Base-by-base conservation (phyloP, 2,888 invertebrate genomes). In the Neria commutata region DNA sequence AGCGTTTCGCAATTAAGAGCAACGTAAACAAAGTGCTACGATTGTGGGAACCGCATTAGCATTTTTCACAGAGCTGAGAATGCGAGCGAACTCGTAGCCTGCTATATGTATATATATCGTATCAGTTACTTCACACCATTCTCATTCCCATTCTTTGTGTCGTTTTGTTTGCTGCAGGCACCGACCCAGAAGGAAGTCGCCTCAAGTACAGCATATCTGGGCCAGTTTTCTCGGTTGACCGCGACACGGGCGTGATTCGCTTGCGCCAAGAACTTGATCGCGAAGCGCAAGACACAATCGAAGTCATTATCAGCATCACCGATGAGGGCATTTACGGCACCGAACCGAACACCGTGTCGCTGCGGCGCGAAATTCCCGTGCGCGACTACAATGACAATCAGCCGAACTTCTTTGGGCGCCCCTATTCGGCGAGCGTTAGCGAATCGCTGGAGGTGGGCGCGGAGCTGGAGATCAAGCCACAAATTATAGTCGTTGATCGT, bases 281-380 rank as follows among this genome's bases (percentile, higher is more conserved):
- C 53, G 92, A 92, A 74, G 83, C 84, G 24, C 87, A 89, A 74
- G 86, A 87, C 56, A 81, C 86, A 2, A 80, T 92, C 53, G 91
- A 92, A 83, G 90, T 91, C 47, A 90, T 92, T 73, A 90, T 92
- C 64, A 92, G 91, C 74, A 88, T 92, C 62, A 91, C 91, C 67
- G 91, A 92, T 76, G 90, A 91, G 76, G 86, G 86, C 1, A 80
- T 89, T 64, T 87, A 85, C 1, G 87, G 88, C 51, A 85, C 88
- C 0, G 91, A 91, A 67, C 90, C 91, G 0, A 91, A 91, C 69
- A 92, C 91, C 1, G 87, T 92, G 10, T 92, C 92, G 0, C 81
- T 92, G 26, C 84, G 91, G 5, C 83, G 92, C 21, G 90, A 91
- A 69, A 90, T 94, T 40, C 88, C 89, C 0, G 87, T 93, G 4